These are phyloP conservation scores for Enteromius afrohamiltoni DNA, from an alignment of 2,797 vertebrate species.

Conservation along the genomic window DNA sequence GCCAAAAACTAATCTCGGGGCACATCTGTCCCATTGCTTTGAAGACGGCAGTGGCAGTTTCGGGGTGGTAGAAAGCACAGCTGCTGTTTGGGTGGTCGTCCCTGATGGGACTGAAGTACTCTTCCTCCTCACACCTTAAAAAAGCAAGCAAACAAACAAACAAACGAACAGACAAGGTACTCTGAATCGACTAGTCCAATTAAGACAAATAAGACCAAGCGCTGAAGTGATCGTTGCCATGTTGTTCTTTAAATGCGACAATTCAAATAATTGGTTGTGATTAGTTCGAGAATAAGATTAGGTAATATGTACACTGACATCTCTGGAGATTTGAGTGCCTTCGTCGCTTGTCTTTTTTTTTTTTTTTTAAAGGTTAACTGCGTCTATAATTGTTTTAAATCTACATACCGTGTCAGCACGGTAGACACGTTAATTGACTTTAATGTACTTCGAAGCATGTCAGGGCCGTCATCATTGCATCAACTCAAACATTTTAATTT, in stretches of 20 bases:
- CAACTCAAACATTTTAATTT: conserved; percentile 45
- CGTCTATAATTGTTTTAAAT: conserved; percentile 25
- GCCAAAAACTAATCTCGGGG: conserved; percentile 50
- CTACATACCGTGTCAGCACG: conserved; percentile 37
- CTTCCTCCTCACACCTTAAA: conserved; percentile 24
- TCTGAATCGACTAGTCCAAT: background rate
- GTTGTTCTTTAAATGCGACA: background rate
- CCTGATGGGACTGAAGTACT: conserved; percentile 12
- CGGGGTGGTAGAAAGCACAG: conserved; percentile 50
- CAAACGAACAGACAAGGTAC: conserved; percentile 24
- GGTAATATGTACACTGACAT: conserved; percentile 27
- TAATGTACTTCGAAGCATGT: conserved; percentile 52
- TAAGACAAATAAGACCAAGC: conserved; percentile 7
- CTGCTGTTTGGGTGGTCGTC: conserved; percentile 56
- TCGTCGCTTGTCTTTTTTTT: background rate
- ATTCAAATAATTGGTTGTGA: conserved; percentile 23
- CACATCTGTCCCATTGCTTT: conserved; percentile 56
- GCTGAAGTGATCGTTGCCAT: background rate
- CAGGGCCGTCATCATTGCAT: conserved; percentile 43
- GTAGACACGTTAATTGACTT: conserved; percentile 50
- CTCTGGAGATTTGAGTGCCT: conserved; percentile 20
- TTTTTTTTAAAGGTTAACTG: conserved; percentile 43
- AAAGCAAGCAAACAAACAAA: conserved; percentile 35
- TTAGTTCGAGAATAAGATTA: background rate
- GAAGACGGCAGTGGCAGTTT: conserved; percentile 37